Evolutionary conservation across 2,888 invertebrate genomes (phyloP), one percentile per base, ranked within the genome.

Genomic region (Buathra laborator): DNA sequence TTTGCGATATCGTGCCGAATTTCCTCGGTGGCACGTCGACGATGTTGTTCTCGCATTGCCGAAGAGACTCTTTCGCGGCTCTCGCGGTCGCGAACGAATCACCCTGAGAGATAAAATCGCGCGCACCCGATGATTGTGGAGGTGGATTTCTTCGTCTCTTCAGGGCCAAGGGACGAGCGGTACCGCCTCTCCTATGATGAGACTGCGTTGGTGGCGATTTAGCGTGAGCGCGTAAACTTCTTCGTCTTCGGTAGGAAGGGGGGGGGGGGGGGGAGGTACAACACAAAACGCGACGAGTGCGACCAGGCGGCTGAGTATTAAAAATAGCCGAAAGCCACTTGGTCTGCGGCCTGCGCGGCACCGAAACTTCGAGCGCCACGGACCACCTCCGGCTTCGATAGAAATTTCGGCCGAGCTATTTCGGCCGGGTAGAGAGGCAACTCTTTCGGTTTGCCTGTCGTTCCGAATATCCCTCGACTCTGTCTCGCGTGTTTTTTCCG

Each of bases 291-390:
- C 70, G 70, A 46, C 62, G 81, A 29, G 44, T 16, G 51, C 44
- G 68, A 67, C 66, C 66, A 29, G 32, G 64, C 44, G 74, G 84
- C 51, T 51, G 9, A 29, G 12, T 53, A 88, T 88, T 88, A 89
- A 89, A 91, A 91, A 91, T 91, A 91, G 89, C 89, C 87, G 86
- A 89, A 87, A 91, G 89, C 90, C 86, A 89, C 79, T 87, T 87
- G 90, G 90, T 89, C 89, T 89, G 89, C 86, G 87, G 89, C 85
- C 87, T 86, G 88, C 87, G 86, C 87, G 86, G 85, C 85, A 37
- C 81, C 62, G 56, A 77, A 53, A 76, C 75, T 64, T 32, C 32
- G 67, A 83, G 74, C 84, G 87, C 88, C 87, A 87, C 87, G 67
- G 81, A 74, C 87, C 90, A 88, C 89, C 87, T 88, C 88, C 88